Conservation (phyloP, 2,888 invertebrate genomes). For the Amiota minor region DNA sequence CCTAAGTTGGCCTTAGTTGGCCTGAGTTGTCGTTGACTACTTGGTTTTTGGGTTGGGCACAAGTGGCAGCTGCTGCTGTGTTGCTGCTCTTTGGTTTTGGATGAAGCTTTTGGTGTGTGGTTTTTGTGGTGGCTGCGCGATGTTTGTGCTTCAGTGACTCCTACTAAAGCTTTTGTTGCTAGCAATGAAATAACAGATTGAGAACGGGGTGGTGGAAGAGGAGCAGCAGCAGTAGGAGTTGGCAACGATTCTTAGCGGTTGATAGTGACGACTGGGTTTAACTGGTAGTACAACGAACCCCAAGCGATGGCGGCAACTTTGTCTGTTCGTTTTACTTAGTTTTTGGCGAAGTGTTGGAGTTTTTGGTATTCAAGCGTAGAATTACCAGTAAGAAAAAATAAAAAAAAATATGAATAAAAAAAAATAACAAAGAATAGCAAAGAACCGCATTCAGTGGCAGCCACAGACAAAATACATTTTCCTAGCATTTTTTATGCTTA, state of each 20-base stretch:
- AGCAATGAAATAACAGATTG: too few species aligned
- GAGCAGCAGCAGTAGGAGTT: background rate
- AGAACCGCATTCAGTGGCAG: too few species aligned
- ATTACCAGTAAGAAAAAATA: background rate
- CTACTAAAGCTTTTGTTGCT: too few species aligned
- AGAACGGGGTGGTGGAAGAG: background rate
- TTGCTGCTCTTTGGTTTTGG: conserved; percentile 54
- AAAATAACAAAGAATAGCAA: background rate
- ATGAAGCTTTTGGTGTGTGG: conserved; percentile 29
- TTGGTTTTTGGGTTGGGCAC: conserved; percentile 13
- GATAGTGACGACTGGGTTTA: too few species aligned
- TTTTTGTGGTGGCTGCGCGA: conserved; percentile 2
- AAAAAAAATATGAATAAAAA: conserved; percentile 4
- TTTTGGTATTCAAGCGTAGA: background rate
- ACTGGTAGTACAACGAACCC: too few species aligned
- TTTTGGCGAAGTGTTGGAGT: conserved; percentile 30
- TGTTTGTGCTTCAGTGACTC: too few species aligned
- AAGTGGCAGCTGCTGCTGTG: conserved; percentile 53
- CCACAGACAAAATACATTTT: too few species aligned
- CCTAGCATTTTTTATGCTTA: too few species aligned
- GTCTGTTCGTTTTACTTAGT: conserved; percentile 25
- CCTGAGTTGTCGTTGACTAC: too few species aligned
- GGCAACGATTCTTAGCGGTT: too few species aligned
- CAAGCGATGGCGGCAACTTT: too few species aligned
- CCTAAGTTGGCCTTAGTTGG: too few species aligned